Percentiles rank a stretch among this genome's conserved stretches.
phyloP scores from a whole-genome alignment of 2,888 invertebrate species.

The Eupithecia inturbata region DNA sequence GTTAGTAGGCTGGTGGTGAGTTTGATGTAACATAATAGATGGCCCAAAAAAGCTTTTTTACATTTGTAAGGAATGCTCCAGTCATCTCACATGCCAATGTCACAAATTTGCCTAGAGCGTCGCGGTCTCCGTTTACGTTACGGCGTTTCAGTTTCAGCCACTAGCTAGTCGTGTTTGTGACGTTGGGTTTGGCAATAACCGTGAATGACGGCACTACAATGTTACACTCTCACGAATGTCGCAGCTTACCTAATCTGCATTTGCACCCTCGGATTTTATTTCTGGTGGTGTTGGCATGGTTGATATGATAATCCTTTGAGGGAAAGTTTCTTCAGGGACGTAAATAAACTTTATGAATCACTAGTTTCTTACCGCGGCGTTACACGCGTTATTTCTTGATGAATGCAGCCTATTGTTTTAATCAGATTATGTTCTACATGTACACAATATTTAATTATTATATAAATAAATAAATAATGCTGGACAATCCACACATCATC shows the following conservation, averaged over 20 bases:
- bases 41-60: neutral
- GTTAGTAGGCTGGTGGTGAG: neutral
- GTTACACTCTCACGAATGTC: slow-evolving; percentile 48
- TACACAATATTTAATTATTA: too few relatives aligned
- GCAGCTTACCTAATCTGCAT: slow-evolving; percentile 11
- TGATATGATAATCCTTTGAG: neutral
- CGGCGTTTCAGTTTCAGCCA: slow-evolving; percentile 57
- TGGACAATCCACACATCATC: too few relatives aligned
- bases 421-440: too few relatives aligned
- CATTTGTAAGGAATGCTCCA: neutral
- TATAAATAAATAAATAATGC: too few relatives aligned
- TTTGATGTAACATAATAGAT: neutral
- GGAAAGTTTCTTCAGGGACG: neutral
- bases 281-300: neutral
- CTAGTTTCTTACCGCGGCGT: neutral
- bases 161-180: slow-evolving; percentile 64
- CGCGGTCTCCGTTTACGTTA: slow-evolving; percentile 64
- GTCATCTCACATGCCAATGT: neutral
- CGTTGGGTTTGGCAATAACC: slow-evolving; percentile 63
- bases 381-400: neutral
- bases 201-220: slow-evolving; percentile 62
- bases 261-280: slow-evolving; percentile 9
- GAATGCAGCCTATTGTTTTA: neutral
- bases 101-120: slow-evolving; percentile 47
- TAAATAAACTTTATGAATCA: neutral